phyloP scores from a whole-genome alignment of 2,888 invertebrate genomes.

The Lasioglossum vierecki region DNA sequence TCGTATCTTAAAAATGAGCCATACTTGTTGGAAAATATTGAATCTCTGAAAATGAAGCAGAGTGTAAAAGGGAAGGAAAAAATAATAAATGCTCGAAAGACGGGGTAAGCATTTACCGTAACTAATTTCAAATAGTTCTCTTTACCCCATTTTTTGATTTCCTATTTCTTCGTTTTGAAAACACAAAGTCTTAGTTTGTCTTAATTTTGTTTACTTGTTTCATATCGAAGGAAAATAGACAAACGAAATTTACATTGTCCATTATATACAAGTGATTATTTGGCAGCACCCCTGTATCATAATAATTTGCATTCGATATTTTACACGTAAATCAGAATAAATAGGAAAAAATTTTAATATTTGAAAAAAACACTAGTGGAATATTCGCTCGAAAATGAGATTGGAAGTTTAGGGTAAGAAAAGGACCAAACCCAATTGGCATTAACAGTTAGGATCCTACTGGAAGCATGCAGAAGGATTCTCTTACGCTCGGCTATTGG shows the following conservation, averaged over 20 bases:
- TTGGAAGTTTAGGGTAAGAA: slow-evolving; percentile 60
- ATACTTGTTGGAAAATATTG: slow-evolving; percentile 24
- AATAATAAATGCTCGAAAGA: slow-evolving; percentile 20
- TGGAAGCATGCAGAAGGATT: slow-evolving; percentile 77
- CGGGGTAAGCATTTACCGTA: slow-evolving; percentile 11
- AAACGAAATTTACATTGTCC: neutral
- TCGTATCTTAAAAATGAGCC: slow-evolving; percentile 42
- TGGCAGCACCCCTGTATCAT: neutral
- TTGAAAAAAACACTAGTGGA: slow-evolving; percentile 30
- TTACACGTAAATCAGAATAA: slow-evolving; percentile 26
- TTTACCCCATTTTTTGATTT: slow-evolving; percentile 26
- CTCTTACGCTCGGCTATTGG: slow-evolving; percentile 78
- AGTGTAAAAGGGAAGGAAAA: slow-evolving; percentile 41
- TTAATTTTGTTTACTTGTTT: slow-evolving; percentile 11
- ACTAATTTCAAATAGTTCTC: slow-evolving; percentile 23
- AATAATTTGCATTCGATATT: slow-evolving; percentile 6
- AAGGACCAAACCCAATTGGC: slow-evolving; percentile 73
- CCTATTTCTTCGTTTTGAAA: slow-evolving; percentile 18
- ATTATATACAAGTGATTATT: slow-evolving; percentile 1
- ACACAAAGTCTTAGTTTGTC: neutral
- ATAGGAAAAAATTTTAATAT: slow-evolving; percentile 19
- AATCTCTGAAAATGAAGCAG: slow-evolving; percentile 50
- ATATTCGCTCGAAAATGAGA: slow-evolving; percentile 47
- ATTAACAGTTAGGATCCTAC: slow-evolving; percentile 78
- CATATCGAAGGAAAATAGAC: neutral